Conservation (phyloP, 2,888 invertebrate genomes). For the Aporophyla lueneburgensis region DNA sequence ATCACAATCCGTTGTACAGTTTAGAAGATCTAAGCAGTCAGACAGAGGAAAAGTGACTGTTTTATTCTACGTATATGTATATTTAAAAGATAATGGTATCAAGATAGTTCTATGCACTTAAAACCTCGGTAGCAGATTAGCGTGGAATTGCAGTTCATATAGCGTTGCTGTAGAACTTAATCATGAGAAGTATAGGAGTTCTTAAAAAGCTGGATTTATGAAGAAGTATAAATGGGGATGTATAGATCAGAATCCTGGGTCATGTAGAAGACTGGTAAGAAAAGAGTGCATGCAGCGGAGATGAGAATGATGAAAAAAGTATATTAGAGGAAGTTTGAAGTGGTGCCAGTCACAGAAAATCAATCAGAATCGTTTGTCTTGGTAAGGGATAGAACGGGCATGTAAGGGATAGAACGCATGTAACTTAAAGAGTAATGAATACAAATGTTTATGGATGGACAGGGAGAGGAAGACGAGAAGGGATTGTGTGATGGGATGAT, state of each 20-base stretch:
- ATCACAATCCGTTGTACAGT: neutral
- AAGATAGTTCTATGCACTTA: too few species aligned
- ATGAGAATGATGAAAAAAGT: neutral
- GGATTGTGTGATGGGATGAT: neutral
- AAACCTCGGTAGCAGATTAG: too few species aligned
- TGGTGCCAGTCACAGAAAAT: neutral
- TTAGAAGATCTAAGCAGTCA: neutral
- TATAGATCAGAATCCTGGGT: too few species aligned
- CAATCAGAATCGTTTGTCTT: too few species aligned
- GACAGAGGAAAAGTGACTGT: neutral
- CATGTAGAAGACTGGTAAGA: neutral
- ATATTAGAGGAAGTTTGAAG: neutral
- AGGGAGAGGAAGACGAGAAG: neutral
- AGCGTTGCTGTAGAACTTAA: neutral
- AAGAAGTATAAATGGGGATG: too few species aligned
- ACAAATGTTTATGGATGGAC: too few species aligned
- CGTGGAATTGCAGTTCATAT: neutral
- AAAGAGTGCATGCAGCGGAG: neutral
- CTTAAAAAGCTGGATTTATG: neutral
- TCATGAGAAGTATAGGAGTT: neutral
- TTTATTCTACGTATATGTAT: neutral
- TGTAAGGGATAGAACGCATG: neutral
- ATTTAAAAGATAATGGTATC: too few species aligned
- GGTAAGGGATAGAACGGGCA: too few species aligned
- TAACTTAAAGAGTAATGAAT: neutral